Evolutionary conservation across 92 coral and sea anemone species (phyloP), one percentile per base, ranked within the genome.

Genomic region (Hydrozoanthus gracilis): DNA sequence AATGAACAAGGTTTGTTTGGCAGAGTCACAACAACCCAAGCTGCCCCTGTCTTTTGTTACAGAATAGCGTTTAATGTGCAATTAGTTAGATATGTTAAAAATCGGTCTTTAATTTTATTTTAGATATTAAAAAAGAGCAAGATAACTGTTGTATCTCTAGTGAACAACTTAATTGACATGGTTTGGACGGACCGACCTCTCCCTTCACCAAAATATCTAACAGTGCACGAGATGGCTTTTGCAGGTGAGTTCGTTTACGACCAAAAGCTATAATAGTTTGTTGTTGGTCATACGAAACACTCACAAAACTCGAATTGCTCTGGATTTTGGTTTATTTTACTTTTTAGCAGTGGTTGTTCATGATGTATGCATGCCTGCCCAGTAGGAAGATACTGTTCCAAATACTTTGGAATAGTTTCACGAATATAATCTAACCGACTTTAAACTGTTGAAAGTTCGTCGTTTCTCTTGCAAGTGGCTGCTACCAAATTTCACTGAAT

Each of bases 171-270:
- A 46, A 88, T 96, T 9, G 99, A 96, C 88, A 76, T 68, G 65
- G 85, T 96, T 48, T 96, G 99, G 99, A 89, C 88, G 8, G 52
- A 88, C 60, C 88, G 93, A 45, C 92, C 96, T 17, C 76, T 56
- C 61, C 74, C 60, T 70, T 73, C 78, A 70, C 76, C 88, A 8
- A 73, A 91, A 27, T 54, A 71, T 58, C 54, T 96, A 8, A 86
- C 87, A 17, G 93, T 93, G 67, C 96, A 94, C 51, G 92, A 89
- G 45, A 50, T 89, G 18, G 86, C 76, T 51, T 95, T 82, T 78
- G 88, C 99, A 76, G 99, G 99, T 96, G 68, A 6, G 90, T 54
- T 27, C 39, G 39, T 27, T 27, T 27, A 27, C 39, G 39, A 27
- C 39, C 39, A 27, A 27, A 27, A 27, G n/a, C 39, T 0, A 0